Conservation (phyloP, 2,888 invertebrate genomes). For the Blastobasis lacticolella region DNA sequence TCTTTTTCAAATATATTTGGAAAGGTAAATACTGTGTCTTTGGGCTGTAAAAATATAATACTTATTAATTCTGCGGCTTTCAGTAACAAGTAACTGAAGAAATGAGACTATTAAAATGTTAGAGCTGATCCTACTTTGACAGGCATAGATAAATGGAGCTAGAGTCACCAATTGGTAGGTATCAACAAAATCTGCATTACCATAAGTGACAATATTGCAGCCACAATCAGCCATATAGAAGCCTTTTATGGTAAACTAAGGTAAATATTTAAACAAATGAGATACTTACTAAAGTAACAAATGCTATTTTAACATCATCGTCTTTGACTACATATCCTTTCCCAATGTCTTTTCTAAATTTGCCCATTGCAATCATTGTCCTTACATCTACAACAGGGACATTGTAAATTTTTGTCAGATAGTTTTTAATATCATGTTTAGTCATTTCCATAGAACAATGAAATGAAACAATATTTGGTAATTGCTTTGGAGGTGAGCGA, state of each 20-base stretch:
- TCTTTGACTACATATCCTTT: slow-evolving; percentile 84
- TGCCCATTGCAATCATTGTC: slow-evolving; percentile 83
- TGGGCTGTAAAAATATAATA: slow-evolving; percentile 73
- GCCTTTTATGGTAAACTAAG: too few relatives aligned
- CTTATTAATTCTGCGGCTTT: too few relatives aligned
- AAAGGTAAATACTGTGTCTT: slow-evolving; percentile 81
- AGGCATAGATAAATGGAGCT: too few relatives aligned
- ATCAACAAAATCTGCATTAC: too few relatives aligned
- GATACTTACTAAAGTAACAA: slow-evolving; percentile 80
- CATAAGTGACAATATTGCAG: too few relatives aligned
- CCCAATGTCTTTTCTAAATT: slow-evolving; percentile 73
- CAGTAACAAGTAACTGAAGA: too few relatives aligned
- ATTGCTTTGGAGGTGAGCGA: slow-evolving; percentile 77
- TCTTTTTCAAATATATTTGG: slow-evolving; percentile 80
- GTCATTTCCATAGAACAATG: slow-evolving; percentile 97
- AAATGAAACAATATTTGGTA: slow-evolving; percentile 89
- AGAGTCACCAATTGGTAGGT: too few relatives aligned
- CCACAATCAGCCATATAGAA: too few relatives aligned
- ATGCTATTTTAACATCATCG: slow-evolving; percentile 88
- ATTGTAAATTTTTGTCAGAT: slow-evolving; percentile 96
- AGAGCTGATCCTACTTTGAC: too few relatives aligned
- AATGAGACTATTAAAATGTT: too few relatives aligned
- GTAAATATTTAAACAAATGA: too few relatives aligned
- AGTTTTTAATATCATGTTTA: slow-evolving; percentile 89
- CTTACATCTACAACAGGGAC: slow-evolving; percentile 85